phyloP scores from a whole-genome alignment of 2,113 vertebrate species.

The Psittacus erithacus region DNA sequence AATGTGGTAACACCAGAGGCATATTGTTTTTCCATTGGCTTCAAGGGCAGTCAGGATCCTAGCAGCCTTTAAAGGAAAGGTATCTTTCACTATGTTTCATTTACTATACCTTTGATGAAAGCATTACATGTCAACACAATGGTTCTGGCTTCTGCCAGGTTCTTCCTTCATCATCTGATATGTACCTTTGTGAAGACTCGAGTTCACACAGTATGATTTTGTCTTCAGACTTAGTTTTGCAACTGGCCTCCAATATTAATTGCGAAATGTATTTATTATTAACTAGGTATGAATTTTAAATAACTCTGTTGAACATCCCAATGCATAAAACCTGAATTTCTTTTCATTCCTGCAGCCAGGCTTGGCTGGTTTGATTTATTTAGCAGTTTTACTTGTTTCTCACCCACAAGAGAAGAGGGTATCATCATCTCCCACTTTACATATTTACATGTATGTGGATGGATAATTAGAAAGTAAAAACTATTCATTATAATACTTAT shows the following conservation, averaged over 20 bases:
- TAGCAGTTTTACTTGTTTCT: not conserved
- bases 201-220: not conserved
- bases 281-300: slow-evolving; percentile 50
- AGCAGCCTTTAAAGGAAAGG: not conserved
- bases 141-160: not conserved
- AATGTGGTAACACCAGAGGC: not conserved
- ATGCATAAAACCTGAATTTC: not conserved
- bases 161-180: not conserved
- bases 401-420: not conserved
- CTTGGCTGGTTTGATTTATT: not conserved
- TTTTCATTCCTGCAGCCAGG: not conserved
- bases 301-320: not conserved
- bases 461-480: slow-evolving; percentile 4
- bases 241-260: not conserved
- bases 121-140: not conserved
- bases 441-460: not conserved
- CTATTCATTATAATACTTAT: not conserved
- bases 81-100: not conserved
- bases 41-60: not conserved
- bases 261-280: slow-evolving; percentile 47
- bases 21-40: not conserved
- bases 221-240: not conserved
- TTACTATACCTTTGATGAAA: not conserved
- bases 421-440: not conserved
- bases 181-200: not conserved